phyloP scores from a whole-genome alignment of 2,888 invertebrate genomes.

The Coelopa pilipes region DNA sequence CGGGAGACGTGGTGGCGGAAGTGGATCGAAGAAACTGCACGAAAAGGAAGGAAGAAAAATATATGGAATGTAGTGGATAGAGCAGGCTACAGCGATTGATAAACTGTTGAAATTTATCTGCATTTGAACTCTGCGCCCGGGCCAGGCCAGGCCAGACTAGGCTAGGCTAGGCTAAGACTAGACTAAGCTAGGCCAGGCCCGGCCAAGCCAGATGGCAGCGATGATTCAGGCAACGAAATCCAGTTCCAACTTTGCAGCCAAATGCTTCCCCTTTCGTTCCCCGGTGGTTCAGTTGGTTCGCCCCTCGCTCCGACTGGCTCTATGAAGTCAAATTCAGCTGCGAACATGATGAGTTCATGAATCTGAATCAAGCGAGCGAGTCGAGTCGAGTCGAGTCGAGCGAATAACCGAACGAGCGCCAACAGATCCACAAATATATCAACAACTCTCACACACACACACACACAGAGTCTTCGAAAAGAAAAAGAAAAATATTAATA shows the following conservation, averaged over 20 bases:
- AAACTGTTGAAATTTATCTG: not conserved
- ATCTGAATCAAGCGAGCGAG: not conserved
- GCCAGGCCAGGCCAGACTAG: too few relatives aligned
- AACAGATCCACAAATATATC: not conserved
- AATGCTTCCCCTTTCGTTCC: not conserved
- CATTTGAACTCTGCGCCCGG: conserved; percentile 25
- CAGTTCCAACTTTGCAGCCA: conserved; percentile 22
- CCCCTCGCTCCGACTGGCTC: not conserved
- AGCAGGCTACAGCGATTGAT: too few relatives aligned
- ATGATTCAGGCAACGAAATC: conserved; percentile 2
- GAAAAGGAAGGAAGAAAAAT: conserved; percentile 15
- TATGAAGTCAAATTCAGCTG: conserved; percentile 17
- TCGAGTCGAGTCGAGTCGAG: too few relatives aligned
- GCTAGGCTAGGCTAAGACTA: not conserved
- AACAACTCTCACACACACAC: not conserved
- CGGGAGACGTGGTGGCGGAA: not conserved
- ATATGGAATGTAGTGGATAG: not conserved
- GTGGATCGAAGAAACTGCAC: conserved; percentile 7
- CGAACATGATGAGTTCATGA: conserved; percentile 22
- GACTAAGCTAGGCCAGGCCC: not conserved
- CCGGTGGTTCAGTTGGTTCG: too few relatives aligned
- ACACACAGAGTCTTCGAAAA: not conserved
- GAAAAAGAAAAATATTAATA: conserved; percentile 2
- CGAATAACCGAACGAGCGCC: not conserved
- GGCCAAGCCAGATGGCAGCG: conserved; percentile 3